Conservation (phyloP, 2,797 vertebrate species). For the Cephalopachus bancanus region DNA sequence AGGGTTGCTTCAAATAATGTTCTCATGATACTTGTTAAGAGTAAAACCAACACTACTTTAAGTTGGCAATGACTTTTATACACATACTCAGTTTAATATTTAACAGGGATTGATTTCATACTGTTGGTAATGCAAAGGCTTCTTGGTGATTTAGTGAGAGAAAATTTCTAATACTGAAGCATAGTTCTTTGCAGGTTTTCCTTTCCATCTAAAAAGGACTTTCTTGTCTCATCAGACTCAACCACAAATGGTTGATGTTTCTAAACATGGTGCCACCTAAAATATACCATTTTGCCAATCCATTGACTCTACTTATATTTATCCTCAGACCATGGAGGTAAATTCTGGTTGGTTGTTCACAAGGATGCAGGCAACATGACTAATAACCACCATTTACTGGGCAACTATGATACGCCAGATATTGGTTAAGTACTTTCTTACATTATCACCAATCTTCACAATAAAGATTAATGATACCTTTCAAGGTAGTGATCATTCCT, state of each 20-base stretch:
- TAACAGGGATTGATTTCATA: conserved; percentile 41
- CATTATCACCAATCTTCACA: conserved; percentile 39
- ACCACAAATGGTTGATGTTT: background rate
- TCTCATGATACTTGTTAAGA: background rate
- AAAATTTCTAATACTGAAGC: conserved; percentile 53
- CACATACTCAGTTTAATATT: conserved; percentile 16
- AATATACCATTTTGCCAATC: background rate
- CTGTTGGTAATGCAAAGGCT: conserved; percentile 58
- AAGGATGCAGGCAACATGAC: conserved; percentile 48
- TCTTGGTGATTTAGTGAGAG: conserved; percentile 38
- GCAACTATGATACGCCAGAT: background rate
- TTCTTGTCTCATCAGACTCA: conserved; percentile 12
- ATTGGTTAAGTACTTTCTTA: conserved; percentile 5
- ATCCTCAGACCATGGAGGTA: conserved; percentile 16
- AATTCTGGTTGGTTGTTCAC: conserved; percentile 25
- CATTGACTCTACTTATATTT: conserved; percentile 2
- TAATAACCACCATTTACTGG: conserved; percentile 20
- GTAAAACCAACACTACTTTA: conserved; percentile 31
- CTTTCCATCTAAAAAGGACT: conserved; percentile 49
- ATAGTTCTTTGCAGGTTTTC: conserved; percentile 49
- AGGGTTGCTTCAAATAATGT: background rate
- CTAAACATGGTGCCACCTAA: conserved; percentile 1
- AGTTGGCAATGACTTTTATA: conserved; percentile 40
- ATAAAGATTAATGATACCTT: conserved; percentile 57
- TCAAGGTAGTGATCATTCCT: conserved; percentile 44